phyloP scores from a whole-genome alignment of 2,888 invertebrate species.

The Neria commutata region DNA sequence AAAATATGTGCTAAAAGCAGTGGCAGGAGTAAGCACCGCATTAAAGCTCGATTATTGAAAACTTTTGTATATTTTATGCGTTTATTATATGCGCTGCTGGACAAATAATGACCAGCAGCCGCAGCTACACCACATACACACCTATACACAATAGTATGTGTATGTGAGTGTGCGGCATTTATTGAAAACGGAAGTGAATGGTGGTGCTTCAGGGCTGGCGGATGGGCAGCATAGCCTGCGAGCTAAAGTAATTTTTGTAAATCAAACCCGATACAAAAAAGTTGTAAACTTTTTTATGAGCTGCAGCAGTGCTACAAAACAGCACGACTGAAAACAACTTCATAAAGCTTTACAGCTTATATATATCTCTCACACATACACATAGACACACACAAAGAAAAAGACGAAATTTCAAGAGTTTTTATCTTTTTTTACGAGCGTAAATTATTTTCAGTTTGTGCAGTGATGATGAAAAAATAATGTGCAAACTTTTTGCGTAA shows the following conservation, averaged over 20 bases:
- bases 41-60: constrained; percentile 56
- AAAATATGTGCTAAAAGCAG: too few species aligned
- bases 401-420: background rate
- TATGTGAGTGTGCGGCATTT: background rate
- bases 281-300: constrained; percentile 10
- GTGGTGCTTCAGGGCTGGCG: background rate
- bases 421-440: constrained; percentile 50
- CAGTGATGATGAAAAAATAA: constrained; percentile 57
- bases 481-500: too few species aligned
- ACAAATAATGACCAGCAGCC: constrained; percentile 59
- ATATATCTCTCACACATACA: background rate
- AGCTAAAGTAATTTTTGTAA: too few species aligned
- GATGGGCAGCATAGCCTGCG: too few species aligned
- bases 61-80: constrained; percentile 55
- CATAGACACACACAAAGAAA: too few species aligned
- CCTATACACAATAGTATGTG: background rate
- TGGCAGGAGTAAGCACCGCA: constrained; percentile 27
- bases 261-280: constrained; percentile 11
- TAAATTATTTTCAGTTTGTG: constrained; percentile 56
- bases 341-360: background rate
- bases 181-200: background rate
- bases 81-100: constrained; percentile 59
- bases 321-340: background rate
- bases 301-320: background rate
- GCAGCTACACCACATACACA: constrained; percentile 5